Evolutionary conservation across 2,888 invertebrate genomes (phyloP).

Genomic region (Apodemia duryi): DNA sequence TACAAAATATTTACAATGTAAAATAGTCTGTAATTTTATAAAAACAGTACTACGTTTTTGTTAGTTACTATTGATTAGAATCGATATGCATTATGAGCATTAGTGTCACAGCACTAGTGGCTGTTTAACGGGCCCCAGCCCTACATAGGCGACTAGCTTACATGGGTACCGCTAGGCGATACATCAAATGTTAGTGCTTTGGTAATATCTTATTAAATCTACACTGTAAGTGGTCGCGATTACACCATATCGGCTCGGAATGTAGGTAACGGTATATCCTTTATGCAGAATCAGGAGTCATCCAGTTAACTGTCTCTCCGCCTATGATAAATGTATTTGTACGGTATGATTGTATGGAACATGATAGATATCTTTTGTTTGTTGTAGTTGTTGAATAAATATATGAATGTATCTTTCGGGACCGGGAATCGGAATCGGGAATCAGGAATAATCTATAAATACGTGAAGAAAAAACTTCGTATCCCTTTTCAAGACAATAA

Average conservation of each 20-base stretch:
- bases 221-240: constrained; percentile 48
- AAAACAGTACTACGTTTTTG: background rate
- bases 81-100: constrained; percentile 26
- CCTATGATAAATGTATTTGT: constrained; percentile 17
- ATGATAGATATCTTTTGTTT: constrained; percentile 1
- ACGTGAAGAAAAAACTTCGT: no score
- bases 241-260: constrained; percentile 46
- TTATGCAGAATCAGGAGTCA: constrained; percentile 25
- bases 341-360: background rate
- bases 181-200: constrained; percentile 59
- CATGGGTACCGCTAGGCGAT: constrained; percentile 73
- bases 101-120: constrained; percentile 43
- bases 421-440: no score
- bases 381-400: background rate
- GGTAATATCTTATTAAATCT: constrained; percentile 55
- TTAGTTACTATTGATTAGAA: constrained; percentile 18
- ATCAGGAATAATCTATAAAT: no score
- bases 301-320: constrained; percentile 20
- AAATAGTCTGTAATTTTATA: background rate
- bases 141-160: constrained; percentile 54
- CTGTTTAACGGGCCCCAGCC: constrained; percentile 63
- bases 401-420: no score
- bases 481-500: no score
- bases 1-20: background rate
- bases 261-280: constrained; percentile 54